Evolutionary conservation across 2,113 vertebrate species (phyloP).

Genomic region (Barbus barbus): DNA sequence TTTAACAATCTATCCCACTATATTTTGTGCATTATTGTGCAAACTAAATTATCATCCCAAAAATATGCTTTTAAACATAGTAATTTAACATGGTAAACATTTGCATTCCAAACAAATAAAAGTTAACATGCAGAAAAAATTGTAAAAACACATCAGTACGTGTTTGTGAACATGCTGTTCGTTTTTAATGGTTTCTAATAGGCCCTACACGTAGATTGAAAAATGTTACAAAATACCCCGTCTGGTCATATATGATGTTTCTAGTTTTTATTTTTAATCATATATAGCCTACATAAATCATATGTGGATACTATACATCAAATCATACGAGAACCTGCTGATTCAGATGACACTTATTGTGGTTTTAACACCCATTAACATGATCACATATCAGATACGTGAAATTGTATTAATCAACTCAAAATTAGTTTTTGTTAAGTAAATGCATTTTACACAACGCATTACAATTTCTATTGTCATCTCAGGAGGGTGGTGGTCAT

Average conservation of each 20-base stretch:
- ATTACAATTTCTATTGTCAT: not conserved
- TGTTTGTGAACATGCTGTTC: not conserved
- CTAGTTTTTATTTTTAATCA: not conserved
- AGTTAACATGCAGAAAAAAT: not conserved
- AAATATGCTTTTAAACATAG: not conserved
- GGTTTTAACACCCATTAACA: not conserved
- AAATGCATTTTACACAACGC: not conserved
- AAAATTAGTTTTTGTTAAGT: too few species aligned
- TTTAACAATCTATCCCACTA: not conserved
- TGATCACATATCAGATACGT: not conserved
- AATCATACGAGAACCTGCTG: constrained; percentile 9
- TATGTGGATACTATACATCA: not conserved
- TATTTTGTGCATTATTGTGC: not conserved
- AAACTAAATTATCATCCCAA: not conserved
- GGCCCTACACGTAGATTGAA: not conserved
- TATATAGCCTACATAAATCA: not conserved
- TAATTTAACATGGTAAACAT: not conserved
- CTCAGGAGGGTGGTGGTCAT: constrained; percentile 5
- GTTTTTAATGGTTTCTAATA: not conserved
- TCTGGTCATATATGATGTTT: not conserved
- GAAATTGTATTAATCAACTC: not conserved
- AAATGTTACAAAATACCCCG: not conserved
- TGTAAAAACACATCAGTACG: not conserved
- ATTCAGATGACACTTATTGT: not conserved
- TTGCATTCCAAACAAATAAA: not conserved